Conservation (phyloP, 2,113 vertebrate genomes). For the Felis chaus region DNA sequence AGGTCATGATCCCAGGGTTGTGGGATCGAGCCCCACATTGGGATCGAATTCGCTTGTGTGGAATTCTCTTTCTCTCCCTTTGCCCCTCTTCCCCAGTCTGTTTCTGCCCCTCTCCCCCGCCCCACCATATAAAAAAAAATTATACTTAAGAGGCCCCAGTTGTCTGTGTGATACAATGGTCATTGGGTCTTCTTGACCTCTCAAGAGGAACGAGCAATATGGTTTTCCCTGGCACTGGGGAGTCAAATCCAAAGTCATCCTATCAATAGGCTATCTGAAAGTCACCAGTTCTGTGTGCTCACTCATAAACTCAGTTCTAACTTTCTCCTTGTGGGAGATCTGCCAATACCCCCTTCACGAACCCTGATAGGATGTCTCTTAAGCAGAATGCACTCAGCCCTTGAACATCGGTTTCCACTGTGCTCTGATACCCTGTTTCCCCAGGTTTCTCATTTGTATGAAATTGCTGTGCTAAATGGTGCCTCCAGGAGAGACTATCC, state of each 20-base stretch:
- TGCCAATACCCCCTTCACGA: neutral
- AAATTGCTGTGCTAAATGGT: neutral
- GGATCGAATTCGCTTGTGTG: too few species aligned
- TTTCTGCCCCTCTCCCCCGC: too few species aligned
- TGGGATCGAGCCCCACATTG: too few species aligned
- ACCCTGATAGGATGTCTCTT: neutral
- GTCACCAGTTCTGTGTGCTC: neutral
- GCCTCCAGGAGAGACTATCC: fast-evolving
- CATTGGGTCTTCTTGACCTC: neutral
- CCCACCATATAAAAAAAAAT: too few species aligned
- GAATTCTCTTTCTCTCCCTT: too few species aligned
- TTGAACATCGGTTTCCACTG: neutral
- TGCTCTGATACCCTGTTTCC: neutral
- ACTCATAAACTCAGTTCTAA: neutral
- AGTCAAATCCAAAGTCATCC: neutral
- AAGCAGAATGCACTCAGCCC: neutral
- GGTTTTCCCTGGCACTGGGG: neutral
- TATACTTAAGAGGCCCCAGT: too few species aligned
- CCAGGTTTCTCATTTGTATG: neutral
- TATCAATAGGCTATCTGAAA: neutral
- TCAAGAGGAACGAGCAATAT: neutral
- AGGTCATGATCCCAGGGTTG: too few species aligned
- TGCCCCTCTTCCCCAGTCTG: too few species aligned
- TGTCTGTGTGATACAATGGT: neutral
- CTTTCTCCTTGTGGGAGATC: neutral